Percentiles rank a stretch among this genome's conserved stretches.
Conservation (phyloP, 2,113 vertebrate genomes). For the Vombatus ursinus region DNA sequence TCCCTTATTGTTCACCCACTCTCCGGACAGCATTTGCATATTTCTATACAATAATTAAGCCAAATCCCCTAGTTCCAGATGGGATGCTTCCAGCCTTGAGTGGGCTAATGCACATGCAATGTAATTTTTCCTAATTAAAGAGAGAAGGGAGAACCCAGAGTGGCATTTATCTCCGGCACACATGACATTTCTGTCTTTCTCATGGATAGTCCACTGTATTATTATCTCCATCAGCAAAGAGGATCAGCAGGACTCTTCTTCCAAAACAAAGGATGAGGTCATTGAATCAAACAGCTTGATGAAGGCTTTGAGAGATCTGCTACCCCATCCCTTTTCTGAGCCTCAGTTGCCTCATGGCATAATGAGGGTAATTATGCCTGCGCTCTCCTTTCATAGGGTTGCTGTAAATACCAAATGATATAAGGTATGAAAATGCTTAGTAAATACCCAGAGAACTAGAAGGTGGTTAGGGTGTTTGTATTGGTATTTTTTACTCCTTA, state of each 20-base stretch:
- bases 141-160: accelerated
- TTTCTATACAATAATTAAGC: not conserved
- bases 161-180: not conserved
- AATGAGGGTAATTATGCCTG: not conserved
- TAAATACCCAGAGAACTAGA: not conserved
- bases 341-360: not conserved
- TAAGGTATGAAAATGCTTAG: not conserved
- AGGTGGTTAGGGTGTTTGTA: not conserved
- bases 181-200: not conserved
- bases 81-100: not conserved
- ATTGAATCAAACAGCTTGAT: not conserved
- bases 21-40: not conserved
- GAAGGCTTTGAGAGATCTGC: not conserved
- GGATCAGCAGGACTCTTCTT: not conserved
- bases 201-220: not conserved
- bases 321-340: not conserved
- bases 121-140: not conserved
- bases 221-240: not conserved
- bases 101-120: not conserved
- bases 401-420: not conserved
- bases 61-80: not conserved
- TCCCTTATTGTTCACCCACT: conserved; percentile 5
- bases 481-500: not conserved
- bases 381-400: not conserved
- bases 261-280: not conserved